Evolutionary conservation across 2,888 invertebrate species (phyloP), one percentile per base, ranked within the genome.

Genomic region (Hyles lineata): DNA sequence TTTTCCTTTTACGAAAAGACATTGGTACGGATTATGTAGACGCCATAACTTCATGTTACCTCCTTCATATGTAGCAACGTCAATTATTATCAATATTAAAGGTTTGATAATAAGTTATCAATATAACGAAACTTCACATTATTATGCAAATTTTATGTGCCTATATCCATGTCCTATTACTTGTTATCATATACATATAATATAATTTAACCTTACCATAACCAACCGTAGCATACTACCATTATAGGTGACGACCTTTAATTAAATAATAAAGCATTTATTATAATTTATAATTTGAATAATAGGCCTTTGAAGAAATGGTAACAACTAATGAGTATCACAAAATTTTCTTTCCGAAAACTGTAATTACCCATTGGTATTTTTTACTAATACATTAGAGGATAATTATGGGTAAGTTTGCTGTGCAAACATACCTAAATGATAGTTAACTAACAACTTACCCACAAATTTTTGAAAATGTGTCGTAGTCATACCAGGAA

Each of bases 131-230:
- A 62, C n/a, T 35, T 35, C 9, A 62, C 62, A 62, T 4, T 62
- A 81, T 82, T 82, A 85, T 83, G 84, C 76, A 83, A 80, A 85
- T 79, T 77, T 79, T 81, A 79, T 78, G 76, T 78, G 82, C 70
- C 76, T 77, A 75, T 77, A 80, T 78, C 77, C 59, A 35, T 35
- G n/a, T n/a, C 35, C 35, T 62, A 19, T n/a, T 35, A 77, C 75
- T 71, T 70, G 76, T 77, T 61, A 84, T 84, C 84, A 83, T 74
- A 79, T 55, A 80, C 74, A 70, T 43, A 82, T 84, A 83, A 81
- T 76, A 78, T 76, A 76, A 76, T 76, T 73, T 82, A 83, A 79
- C 85, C 85, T 85, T 83, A 83, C 75, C 78, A 77, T 74, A 77
- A 70, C 79, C 78, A 76, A 79, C 75, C 78, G 80, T 35, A 35